Conservation (phyloP, 2,888 invertebrate genomes). For the Idaea straminata region DNA sequence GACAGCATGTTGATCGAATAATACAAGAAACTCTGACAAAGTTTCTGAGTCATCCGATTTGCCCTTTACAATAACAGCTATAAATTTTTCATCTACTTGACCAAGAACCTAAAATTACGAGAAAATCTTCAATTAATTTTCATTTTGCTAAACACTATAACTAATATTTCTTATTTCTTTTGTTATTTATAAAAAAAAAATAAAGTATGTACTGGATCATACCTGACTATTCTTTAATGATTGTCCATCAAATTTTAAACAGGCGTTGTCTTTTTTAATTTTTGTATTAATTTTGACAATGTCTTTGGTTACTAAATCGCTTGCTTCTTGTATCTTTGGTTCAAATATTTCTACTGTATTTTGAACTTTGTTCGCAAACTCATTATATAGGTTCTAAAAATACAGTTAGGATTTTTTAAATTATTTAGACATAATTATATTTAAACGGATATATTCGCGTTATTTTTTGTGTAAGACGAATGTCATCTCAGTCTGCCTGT, state of each 20-base stretch:
- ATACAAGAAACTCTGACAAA: conserved; percentile 72
- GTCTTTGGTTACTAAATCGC: conserved; percentile 41
- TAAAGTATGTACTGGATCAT: conserved; percentile 11
- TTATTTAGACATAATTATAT: neutral
- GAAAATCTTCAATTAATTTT: neutral
- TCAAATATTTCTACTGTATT: conserved; percentile 65
- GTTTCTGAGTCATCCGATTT: conserved; percentile 42
- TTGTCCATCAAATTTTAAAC: conserved; percentile 52
- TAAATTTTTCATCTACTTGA: conserved; percentile 88
- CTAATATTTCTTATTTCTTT: neutral
- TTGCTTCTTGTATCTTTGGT: conserved; percentile 47
- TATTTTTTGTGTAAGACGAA: too few relatives aligned
- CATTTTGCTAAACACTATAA: too few relatives aligned
- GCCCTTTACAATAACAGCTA: conserved; percentile 71
- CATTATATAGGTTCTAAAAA: conserved; percentile 59
- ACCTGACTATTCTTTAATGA: conserved; percentile 57
- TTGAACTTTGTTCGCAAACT: conserved; percentile 72
- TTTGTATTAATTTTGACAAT: conserved; percentile 51
- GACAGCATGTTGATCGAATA: conserved; percentile 94
- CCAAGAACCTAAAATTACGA: conserved; percentile 75
- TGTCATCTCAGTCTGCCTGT: too few relatives aligned
- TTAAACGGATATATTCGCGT: too few relatives aligned
- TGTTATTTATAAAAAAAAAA: neutral
- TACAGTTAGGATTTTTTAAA: conserved; percentile 5
- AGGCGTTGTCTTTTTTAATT: conserved; percentile 47